Evolutionary conservation across 1,140 invertebrate genomes (phyloP).

Genomic region (Diploscapter pachys): DNA sequence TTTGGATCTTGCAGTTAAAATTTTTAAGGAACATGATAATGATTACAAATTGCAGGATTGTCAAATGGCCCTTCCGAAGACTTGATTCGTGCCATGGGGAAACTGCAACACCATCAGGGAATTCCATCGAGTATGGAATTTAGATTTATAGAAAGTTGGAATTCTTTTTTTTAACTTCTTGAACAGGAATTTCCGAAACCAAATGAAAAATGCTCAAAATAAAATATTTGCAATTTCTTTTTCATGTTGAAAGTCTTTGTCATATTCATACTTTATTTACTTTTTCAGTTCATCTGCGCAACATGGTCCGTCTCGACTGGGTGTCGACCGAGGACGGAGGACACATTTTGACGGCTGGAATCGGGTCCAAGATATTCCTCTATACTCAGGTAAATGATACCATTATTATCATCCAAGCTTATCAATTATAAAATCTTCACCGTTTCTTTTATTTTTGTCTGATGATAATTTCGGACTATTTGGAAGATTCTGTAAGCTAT

Average conservation of each 20-base stretch:
- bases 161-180: not conserved
- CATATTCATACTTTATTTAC: not conserved
- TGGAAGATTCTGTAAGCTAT: no score
- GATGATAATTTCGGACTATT: no score
- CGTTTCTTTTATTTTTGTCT: no score
- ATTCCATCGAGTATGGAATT: constrained; percentile 17
- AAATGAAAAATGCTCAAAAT: no score
- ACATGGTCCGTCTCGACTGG: constrained; percentile 75
- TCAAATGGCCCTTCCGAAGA: constrained; percentile 24
- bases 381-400: constrained; percentile 59
- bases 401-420: not conserved
- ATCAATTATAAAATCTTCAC: no score
- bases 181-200: no score
- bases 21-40: no score
- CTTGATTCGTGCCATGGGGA: constrained; percentile 15
- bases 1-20: no score
- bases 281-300: constrained; percentile 24
- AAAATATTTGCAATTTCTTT: no score
- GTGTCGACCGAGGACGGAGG: constrained; percentile 97
- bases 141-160: not conserved
- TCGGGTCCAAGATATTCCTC: constrained; percentile 76
- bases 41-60: constrained; percentile 5
- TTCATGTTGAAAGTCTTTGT: not conserved
- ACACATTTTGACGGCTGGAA: constrained; percentile 91
- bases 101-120: not conserved